phyloP scores from a whole-genome alignment of 2,113 vertebrate genomes.

The Prolemur simus region DNA sequence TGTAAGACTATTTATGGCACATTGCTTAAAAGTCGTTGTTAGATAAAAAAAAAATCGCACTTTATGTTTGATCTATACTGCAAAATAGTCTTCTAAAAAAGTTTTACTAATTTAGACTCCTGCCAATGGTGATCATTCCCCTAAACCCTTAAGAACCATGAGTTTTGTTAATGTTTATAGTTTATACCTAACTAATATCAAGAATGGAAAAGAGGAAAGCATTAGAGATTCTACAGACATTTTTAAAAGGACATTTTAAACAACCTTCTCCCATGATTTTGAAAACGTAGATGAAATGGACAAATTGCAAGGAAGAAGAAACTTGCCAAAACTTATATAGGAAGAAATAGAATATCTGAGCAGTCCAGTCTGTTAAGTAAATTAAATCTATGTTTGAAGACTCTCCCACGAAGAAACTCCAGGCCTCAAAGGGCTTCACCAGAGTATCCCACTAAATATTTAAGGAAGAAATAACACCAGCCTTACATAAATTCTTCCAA shows the following conservation, averaged over 20 bases:
- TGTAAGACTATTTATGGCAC: background rate
- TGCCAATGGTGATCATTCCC: background rate
- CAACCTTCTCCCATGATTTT: background rate
- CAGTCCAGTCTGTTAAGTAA: background rate
- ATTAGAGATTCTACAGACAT: background rate
- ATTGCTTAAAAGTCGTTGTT: background rate
- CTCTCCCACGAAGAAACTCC: background rate
- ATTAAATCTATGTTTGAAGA: constrained; percentile 39
- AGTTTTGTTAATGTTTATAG: background rate
- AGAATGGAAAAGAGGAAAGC: background rate
- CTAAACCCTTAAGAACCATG: background rate
- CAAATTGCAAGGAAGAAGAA: constrained; percentile 25
- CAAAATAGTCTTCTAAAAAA: background rate
- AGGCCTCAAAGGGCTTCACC: background rate
- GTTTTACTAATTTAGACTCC: background rate
- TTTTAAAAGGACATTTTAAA: background rate
- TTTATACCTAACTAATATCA: background rate
- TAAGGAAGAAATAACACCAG: background rate
- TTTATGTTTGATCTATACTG: background rate
- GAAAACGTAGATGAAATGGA: background rate
- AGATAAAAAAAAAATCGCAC: background rate
- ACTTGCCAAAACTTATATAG: background rate
- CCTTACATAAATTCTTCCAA: background rate
- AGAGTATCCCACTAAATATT: background rate
- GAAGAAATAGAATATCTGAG: background rate